Evolutionary conservation across 2,888 invertebrate species (phyloP).

Genomic region (Trichacis sp.): DNA sequence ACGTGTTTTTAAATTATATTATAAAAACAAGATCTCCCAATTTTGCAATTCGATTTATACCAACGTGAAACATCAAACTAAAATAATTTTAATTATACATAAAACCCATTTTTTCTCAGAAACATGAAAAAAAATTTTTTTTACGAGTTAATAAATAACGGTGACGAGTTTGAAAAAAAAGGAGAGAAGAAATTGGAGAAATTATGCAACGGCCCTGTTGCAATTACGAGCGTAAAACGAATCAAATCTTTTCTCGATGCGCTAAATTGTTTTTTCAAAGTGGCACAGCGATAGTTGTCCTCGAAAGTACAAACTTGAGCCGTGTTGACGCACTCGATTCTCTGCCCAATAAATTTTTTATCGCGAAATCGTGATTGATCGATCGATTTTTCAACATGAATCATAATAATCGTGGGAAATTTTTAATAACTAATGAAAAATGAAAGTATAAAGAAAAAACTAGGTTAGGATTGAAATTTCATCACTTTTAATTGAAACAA

Average conservation of each 20-base stretch:
- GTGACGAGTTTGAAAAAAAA: constrained; percentile 33
- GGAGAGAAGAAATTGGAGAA: constrained; percentile 32
- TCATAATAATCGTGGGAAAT: too few species aligned
- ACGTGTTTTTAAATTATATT: too few species aligned
- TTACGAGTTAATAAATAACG: constrained; percentile 33
- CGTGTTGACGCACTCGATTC: neutral
- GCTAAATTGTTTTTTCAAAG: constrained; percentile 15
- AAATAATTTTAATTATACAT: too few species aligned
- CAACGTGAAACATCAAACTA: too few species aligned
- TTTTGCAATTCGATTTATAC: too few species aligned
- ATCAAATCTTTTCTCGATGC: constrained; percentile 17
- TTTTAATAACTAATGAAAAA: too few species aligned
- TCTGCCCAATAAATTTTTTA: neutral
- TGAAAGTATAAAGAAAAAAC: too few species aligned
- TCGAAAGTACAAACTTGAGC: constrained; percentile 10
- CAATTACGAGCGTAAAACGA: constrained; percentile 21
- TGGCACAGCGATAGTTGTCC: constrained; percentile 21
- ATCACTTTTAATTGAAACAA: too few species aligned
- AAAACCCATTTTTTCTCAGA: too few species aligned
- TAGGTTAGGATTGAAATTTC: too few species aligned
- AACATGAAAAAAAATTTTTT: too few species aligned
- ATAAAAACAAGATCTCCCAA: too few species aligned
- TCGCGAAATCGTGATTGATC: neutral
- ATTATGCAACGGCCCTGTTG: constrained; percentile 32
- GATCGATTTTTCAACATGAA: neutral